phyloP scores from a whole-genome alignment of 2,888 invertebrate species.

The Patella caerulea region DNA sequence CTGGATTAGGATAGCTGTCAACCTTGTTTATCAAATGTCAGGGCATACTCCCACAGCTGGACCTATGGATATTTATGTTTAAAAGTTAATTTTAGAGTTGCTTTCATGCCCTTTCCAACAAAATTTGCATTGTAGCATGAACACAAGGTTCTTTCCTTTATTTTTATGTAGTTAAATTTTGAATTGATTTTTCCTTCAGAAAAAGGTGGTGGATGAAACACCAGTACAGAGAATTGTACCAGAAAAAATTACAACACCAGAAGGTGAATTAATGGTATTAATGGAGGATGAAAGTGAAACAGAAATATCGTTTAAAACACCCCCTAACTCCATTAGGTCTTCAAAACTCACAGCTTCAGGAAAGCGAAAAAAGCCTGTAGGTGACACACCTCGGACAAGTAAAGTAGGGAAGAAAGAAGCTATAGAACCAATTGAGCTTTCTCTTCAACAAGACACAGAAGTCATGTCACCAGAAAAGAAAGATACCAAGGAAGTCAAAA shows the following conservation, averaged over 20 bases:
- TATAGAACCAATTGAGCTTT: not conserved
- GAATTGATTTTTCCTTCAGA: not conserved
- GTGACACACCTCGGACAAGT: not conserved
- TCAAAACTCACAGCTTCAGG: conserved; percentile 28
- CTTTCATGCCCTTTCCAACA: too few relatives aligned
- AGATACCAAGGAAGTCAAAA: too few relatives aligned
- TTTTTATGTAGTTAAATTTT: too few relatives aligned
- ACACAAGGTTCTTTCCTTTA: too few relatives aligned
- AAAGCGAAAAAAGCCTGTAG: not conserved
- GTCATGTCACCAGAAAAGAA: not conserved
- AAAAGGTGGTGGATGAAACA: not conserved
- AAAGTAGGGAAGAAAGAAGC: not conserved
- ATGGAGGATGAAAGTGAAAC: conserved; percentile 49
- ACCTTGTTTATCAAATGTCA: too few relatives aligned
- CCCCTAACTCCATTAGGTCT: conserved; percentile 44
- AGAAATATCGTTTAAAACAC: conserved; percentile 53
- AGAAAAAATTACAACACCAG: conserved; percentile 14
- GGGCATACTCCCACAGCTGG: too few relatives aligned
- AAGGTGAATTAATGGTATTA: conserved; percentile 31
- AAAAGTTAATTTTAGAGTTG: too few relatives aligned
- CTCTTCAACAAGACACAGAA: not conserved
- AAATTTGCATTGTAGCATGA: too few relatives aligned
- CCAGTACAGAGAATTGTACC: not conserved
- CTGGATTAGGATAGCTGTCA: too few relatives aligned
- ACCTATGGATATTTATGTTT: too few relatives aligned